Evolutionary conservation across 2,888 invertebrate genomes (phyloP), one percentile per base, ranked within the genome.

Genomic region (Alloplasta piceator): DNA sequence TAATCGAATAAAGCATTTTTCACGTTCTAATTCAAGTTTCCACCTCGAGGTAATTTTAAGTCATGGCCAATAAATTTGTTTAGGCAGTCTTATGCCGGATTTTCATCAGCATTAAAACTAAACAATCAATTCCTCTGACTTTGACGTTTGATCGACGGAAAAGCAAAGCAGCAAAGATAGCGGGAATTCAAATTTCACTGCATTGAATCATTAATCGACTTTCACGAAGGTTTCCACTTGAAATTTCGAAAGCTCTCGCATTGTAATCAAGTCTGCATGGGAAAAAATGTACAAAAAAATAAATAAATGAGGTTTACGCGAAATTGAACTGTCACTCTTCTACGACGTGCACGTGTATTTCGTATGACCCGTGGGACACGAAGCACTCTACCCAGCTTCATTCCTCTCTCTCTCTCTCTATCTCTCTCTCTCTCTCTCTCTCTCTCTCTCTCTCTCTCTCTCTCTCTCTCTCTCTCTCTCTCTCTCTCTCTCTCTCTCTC

Each of bases 311-410:
- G 68, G 55, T 55, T 66, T 52, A 61, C 50, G 66, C 55, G 73
- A 67, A 81, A 81, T 81, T 78, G 81, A 81, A 74, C 78, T 78
- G 81, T 78, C 81, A 81, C 70, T 78, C 81, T 52, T 66, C 60
- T 1, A 70, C 39, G 70, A 68, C 61, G 43, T 63, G 36, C 48
- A 61, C 38, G 55, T 26, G 56, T 64, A 46, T 76, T 76, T 26
- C 41, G 64, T 61, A 72, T 41, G 46, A 76, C 76, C 66, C 16
- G 52, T 46, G 12, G 14, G 14, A 14, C 6, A 14, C 7, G 7
- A 14, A 16, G 52, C 14, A n/a, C 52, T 43, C 12, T 14, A 52
- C 7, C 6, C 52, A 14, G 16, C 14, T n/a, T 14, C 52, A 52
- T 14, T 52, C 3, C 26, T 26, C 26, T 26, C 26, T 26, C 26